Base-by-base conservation (phyloP, 2,888 invertebrate species). In the Ennomos erosarius region DNA sequence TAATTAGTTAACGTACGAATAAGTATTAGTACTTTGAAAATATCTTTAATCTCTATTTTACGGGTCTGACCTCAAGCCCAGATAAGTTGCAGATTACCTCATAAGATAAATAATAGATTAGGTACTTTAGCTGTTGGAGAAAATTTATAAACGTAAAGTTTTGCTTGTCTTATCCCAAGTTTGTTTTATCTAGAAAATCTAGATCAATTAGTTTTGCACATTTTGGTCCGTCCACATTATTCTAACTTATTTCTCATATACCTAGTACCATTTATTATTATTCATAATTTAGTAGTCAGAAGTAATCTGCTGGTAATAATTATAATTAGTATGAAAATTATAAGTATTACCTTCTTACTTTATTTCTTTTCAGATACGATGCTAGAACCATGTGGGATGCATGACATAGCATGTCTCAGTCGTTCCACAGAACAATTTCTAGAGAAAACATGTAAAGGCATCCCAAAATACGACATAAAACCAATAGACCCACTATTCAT, bases 341-440 rank as follows among this genome's bases (percentile, higher is more conserved):
- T n/a, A n/a, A n/a, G n/a, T n/a, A n/a, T n/a, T 16, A 16, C 26
- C 5, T 26, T 6, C 6, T 6, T 26, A 6, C 6, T 6, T 6
- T 6, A 3, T 26, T 26, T 26, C 26, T 26, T 26, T 71, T 57
- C 74, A 78, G 75, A 10, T 10, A 50, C 62, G 2, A 46, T 75
- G 13, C 64, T 77, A 10, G 71, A 80, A 1, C 77, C 88, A 53
- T 90, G 90, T 62, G 52, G 63, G n/a, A 73, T 78, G 16, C 62
- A 70, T 13, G 90, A 90, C 51, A 79, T 85, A 26, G 77, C 74
- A 38, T 90, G 90, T 39, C 65, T 90, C 10, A 82, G 81, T n/a
- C 71, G 73, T 52, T 75, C 85, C 5, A 88, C 88, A 0, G 75
- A 85, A 46, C 68, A 67, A 1, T 90, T 90, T 49, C 45, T 90